Base-by-base conservation (phyloP, 2,888 invertebrate genomes). In the Ceraclea dissimilis region DNA sequence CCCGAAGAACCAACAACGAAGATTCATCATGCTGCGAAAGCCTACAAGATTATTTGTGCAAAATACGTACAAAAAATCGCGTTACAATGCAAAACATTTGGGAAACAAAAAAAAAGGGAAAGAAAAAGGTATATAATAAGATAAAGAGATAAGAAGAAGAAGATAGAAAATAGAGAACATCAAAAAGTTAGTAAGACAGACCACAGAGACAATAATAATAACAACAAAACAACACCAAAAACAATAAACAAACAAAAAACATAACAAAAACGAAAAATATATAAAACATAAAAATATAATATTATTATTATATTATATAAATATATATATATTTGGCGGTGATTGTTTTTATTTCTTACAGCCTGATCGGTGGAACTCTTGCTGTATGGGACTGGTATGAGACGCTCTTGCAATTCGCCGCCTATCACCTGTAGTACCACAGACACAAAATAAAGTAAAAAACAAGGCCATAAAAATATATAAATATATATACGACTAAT, bases 311-410 rank as follows among this genome's bases (percentile, higher is more conserved):
- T 39, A 39, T 8, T 39, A 39, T 39, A 31, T 39, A 39, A n/a
- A 46, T 19, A 46, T 46, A 61, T 56, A 57, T 56, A 57, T 43
- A 51, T 31, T 47, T 34, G 55, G 50, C 55, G 55, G 54, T 49
- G 50, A 55, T 49, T 50, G 58, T 47, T 55, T 69, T 55, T 49
- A 13, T n/a, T 80, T 88, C 96, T 96, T 96, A 96, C 96, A 93
- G 95, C 95, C 91, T 96, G 96, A 86, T 96, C 96, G 83, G 95
- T 96, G 81, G 94, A 93, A 82, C 93, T 94, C 91, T 95, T 95
- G 93, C 95, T 95, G 90, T 95, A 95, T 81, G 95, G 96, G 82
- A 96, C 95, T 82, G 96, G 94, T 81, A 96, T 95, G 89, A 96
- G 92, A 83, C 95, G 93, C 85, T 95, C 95, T 88, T 95, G 93